These are phyloP conservation scores for Chinchilla lanigera DNA, from an alignment of 2,113 vertebrate genomes.

Conservation along the genomic window DNA sequence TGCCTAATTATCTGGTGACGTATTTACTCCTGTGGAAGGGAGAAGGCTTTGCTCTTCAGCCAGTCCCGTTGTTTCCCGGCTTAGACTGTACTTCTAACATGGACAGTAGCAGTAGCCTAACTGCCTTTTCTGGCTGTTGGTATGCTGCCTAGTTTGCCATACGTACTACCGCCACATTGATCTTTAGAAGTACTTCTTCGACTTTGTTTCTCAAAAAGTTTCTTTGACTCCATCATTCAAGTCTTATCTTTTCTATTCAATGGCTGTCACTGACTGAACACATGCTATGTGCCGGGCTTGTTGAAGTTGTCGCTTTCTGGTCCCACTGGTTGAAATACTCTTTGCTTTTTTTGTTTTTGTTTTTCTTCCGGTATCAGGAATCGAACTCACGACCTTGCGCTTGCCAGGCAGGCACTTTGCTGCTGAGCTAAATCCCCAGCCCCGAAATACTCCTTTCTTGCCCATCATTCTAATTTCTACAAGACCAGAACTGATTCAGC, in stretches of 20 bases:
- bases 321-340: background rate
- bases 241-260: background rate
- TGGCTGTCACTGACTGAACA: background rate
- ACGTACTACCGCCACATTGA: background rate
- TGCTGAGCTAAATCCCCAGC: too few relatives aligned
- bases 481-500: background rate
- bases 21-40: background rate
- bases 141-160: background rate
- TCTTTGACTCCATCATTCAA: background rate
- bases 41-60: background rate
- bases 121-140: background rate
- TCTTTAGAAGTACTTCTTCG: slow-evolving; percentile 29
- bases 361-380: too few relatives aligned
- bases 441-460: too few relatives aligned
- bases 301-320: background rate
- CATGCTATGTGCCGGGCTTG: background rate
- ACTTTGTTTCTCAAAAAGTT: slow-evolving; percentile 25
- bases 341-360: too few relatives aligned
- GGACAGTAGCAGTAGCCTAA: background rate
- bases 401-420: too few relatives aligned
- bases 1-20: background rate
- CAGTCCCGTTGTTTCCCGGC: background rate
- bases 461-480: background rate
- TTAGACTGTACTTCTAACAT: background rate
- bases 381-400: too few relatives aligned